Base-by-base conservation (phyloP, 2,888 invertebrate genomes). In the Volucella inflata region DNA sequence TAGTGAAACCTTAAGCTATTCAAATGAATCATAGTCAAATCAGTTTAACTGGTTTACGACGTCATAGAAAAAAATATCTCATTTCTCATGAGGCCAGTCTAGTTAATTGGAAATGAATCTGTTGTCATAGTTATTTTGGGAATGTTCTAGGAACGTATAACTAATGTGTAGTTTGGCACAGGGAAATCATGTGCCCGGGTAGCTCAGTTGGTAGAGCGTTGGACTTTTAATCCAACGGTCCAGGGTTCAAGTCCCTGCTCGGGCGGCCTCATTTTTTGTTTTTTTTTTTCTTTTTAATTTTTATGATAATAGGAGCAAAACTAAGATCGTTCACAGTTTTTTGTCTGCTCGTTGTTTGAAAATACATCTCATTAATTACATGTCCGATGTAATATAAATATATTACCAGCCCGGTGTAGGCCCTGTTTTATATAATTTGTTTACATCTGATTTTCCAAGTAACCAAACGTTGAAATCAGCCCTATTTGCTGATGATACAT, bases 211-310 rank as follows among this genome's bases (percentile, higher is more conserved):
- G 85, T 85, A 85, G 85, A 85, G 85, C 85, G 85, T 85, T 85
- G 85, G 85, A 85, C 85, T 85, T 85, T 85, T 85, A 85, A 85
- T 85, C 85, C 85, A 85, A 85, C 85, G 85, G 85, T 85, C 85
- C 85, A 85, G 85, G 85, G 85, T 85, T 85, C 85, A 85, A 85
- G 85, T 85, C 85, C 85, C 85, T 85, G 85, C 85, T 85, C 85
- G 85, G 85, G 85, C 85, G 85, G 67, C n/a, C 17, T 9, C 9
- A 1, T 53, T 81, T 85, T 81, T 60, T 62, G 38, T 57, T 12
- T 16, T 0, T 10, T 30, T 12, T 42, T 8, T 62, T 4, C 12
- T 60, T 1, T 17, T 2, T 36, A 16, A 44, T 12, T 9, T 30
- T 17, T 30, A 1, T 9, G 3, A 21, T 17, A n/a, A n/a, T 9